Base-by-base conservation (phyloP, 2,113 vertebrate species). In the Leucopsar rothschildi region DNA sequence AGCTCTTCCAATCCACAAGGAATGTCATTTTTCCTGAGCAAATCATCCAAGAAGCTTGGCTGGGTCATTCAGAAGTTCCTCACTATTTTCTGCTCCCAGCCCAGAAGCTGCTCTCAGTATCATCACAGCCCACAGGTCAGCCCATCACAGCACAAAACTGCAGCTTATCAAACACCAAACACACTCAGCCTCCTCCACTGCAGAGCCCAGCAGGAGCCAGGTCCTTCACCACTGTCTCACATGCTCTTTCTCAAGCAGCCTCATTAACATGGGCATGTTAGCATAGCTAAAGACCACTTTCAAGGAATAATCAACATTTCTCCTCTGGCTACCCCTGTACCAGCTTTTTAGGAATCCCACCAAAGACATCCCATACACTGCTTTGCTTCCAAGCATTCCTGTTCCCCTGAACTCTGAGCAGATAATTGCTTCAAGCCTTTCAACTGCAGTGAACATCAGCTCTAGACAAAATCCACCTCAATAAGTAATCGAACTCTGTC, bases 321-420 rank as follows among this genome's bases (percentile, higher is more conserved):
- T 90, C 42, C 31, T 31, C 73, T 78, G 65, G 37, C 40, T 53
- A 37, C 5, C 19, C n/a, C 27, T 7, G 3, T 12, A n/a, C 0
- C 33, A 57, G 57, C 52, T 89, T 79, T 91, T 75, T 40, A 93
- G 73, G 70, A 90, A 69, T 85, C 23, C 44, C 40, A 72, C 7
- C 39, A 44, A 8, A 84, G 40, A 12, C 10, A 80, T 8, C 11
- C 9, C 37, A 80, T n/a, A 64, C 10, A 31, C 0, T 4, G 39
- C 14, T 57, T 76, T 57, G 55, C 33, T 77, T 69, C 40, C 35
- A 52, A 20, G 81, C 82, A 72, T 39, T 75, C 22, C 18, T 15
- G 42, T 20, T 39, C 31, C 80, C 44, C 14, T 18, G 35, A 93
- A 56, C 56, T 55, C 59, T 22, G 42, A 68, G 37, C 3, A 82